A percentile compares a stretch with the other conserved stretches of the same genome.
Conservation (phyloP, 2,888 invertebrate species). For the Tachina grossa region DNA sequence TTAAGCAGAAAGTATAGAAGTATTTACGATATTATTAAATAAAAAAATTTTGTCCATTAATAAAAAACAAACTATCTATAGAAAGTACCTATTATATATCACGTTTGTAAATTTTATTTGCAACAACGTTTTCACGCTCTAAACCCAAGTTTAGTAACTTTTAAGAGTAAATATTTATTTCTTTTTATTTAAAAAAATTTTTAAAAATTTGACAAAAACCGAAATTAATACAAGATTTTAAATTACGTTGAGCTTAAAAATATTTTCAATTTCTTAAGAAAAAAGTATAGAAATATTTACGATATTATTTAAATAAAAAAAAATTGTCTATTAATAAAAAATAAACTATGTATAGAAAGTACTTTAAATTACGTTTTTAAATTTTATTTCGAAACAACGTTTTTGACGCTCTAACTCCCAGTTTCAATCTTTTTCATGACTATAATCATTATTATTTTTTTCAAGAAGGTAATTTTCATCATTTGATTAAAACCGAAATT, state of each 20-base stretch:
- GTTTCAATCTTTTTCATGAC: too few relatives aligned
- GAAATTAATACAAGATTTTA: not conserved
- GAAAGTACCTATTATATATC: too few relatives aligned
- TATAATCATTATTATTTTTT: not conserved
- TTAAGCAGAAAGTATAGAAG: not conserved
- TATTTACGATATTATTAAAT: not conserved
- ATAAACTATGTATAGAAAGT: too few relatives aligned
- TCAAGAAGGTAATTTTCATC: not conserved
- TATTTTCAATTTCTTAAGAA: not conserved
- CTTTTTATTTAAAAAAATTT: not conserved
- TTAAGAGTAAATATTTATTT: not conserved
- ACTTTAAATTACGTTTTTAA: too few relatives aligned
- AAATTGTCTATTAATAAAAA: too few relatives aligned
- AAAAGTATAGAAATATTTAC: not conserved
- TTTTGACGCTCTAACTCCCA: too few relatives aligned
- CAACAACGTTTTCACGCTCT: too few relatives aligned
- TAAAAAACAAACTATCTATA: too few relatives aligned
- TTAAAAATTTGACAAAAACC: not conserved
- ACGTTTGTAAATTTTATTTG: too few relatives aligned
- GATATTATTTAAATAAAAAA: not conserved
- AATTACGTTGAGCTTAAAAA: not conserved
- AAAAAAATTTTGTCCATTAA: too few relatives aligned
- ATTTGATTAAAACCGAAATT: constrained; percentile 5
- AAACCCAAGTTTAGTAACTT: too few relatives aligned
- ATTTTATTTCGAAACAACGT: too few relatives aligned